Conservation (phyloP, 2,113 vertebrate genomes). For the Otus sunia region DNA sequence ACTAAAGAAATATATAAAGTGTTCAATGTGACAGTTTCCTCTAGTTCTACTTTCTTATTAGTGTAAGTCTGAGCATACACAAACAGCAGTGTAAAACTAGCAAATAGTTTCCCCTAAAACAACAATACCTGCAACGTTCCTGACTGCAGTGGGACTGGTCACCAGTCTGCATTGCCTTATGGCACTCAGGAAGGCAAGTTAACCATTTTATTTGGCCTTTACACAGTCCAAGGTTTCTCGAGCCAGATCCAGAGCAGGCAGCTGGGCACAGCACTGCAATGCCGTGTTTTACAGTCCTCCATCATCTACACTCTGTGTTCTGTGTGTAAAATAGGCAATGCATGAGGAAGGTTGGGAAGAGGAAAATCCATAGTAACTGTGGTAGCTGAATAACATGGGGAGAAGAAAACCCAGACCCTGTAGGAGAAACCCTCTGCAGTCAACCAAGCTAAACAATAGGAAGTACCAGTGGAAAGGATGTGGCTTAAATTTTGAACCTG, state of each 20-base stretch:
- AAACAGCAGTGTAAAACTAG: neutral
- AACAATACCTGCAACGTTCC: neutral
- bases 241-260: neutral
- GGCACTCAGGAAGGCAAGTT: neutral
- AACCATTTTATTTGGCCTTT: neutral
- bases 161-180: neutral
- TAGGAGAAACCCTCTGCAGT: neutral
- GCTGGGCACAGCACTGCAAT: neutral
- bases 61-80: neutral
- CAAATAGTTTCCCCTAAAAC: neutral
- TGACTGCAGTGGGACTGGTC: neutral
- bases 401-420: rapidly evolving
- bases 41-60: neutral
- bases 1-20: neutral
- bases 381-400: rapidly evolving
- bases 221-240: neutral
- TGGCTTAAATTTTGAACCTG: neutral
- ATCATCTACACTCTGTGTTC: neutral
- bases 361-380: neutral
- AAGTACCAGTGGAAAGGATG: neutral
- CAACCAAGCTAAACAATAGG: neutral
- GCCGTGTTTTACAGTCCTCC: neutral
- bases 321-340: neutral
- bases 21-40: neutral
- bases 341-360: neutral